Evolutionary conservation across 2,797 vertebrate species (phyloP).

Genomic region (Pangasius larnaudii): DNA sequence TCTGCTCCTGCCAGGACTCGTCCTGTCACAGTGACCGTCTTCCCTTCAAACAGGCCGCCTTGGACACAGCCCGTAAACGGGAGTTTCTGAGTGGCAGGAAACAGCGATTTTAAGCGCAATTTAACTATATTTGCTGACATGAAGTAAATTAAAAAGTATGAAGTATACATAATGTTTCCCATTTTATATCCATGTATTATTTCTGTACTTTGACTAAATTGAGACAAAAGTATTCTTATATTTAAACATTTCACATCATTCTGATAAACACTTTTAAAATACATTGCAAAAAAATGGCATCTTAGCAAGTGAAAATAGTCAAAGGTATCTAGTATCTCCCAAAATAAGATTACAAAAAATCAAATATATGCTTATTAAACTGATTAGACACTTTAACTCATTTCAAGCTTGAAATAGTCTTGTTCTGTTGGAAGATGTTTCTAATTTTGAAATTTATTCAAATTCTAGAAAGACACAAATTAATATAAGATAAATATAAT

Average conservation of each 20-base stretch:
- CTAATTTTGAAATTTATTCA: neutral
- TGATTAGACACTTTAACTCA: neutral
- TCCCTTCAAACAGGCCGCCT: conserved; percentile 55
- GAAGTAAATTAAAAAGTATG: neutral
- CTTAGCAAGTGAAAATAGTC: neutral
- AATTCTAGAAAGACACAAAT: neutral
- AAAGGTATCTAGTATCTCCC: neutral
- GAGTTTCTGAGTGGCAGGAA: neutral
- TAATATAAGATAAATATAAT: too few species aligned
- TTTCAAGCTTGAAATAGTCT: neutral
- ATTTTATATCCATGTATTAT: neutral
- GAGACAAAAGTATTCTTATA: neutral
- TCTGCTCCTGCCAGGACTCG: conserved; percentile 38
- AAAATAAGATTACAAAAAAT: neutral
- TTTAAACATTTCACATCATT: neutral
- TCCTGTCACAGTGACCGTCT: conserved; percentile 43
- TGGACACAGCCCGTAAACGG: conserved; percentile 46
- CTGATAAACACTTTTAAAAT: neutral
- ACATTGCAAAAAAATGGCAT: neutral
- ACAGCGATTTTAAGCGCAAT: neutral
- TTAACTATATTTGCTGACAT: neutral
- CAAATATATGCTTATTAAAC: neutral
- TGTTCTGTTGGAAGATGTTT: neutral
- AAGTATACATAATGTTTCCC: neutral
- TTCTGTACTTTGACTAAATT: neutral